A percentile compares a stretch with the other conserved stretches of the same genome.
These are phyloP conservation scores for Halictus quadricinctus DNA, from an alignment of 2,888 invertebrate species.

Conservation along the genomic window DNA sequence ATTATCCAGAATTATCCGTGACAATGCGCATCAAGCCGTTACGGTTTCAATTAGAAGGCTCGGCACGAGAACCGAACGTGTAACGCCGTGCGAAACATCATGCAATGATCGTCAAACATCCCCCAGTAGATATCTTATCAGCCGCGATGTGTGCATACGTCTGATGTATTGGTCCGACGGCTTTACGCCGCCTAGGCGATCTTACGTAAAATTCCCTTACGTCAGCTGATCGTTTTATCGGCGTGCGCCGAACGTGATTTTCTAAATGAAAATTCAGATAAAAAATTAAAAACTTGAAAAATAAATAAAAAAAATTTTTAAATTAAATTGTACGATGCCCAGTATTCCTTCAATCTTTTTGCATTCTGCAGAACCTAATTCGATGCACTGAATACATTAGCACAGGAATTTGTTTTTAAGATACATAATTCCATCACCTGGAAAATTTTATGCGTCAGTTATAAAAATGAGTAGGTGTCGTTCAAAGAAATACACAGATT, in stretches of 20 bases:
- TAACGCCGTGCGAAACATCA: background rate
- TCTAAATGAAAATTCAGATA: too few species aligned
- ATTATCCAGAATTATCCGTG: background rate
- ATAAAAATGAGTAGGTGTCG: too few species aligned
- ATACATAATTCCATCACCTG: too few species aligned
- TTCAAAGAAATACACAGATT: too few species aligned
- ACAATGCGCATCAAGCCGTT: background rate
- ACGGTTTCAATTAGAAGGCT: background rate
- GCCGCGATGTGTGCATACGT: background rate
- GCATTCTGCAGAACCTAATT: too few species aligned
- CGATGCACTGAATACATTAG: too few species aligned
- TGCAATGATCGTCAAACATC: background rate
- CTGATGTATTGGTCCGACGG: background rate
- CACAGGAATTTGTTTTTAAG: too few species aligned
- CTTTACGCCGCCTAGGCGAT: background rate
- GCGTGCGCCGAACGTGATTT: background rate
- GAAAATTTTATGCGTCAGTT: too few species aligned
- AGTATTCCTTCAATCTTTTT: too few species aligned
- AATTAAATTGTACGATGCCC: too few species aligned
- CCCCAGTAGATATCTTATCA: slow-evolving; percentile 17
- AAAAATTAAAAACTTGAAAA: too few species aligned
- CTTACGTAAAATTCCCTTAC: slow-evolving; percentile 13
- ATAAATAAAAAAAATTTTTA: too few species aligned
- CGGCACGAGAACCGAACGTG: background rate
- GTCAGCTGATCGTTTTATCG: slow-evolving; percentile 15